phyloP scores from a whole-genome alignment of 2,797 vertebrate genomes.

The Neosilurus hyrtlii region DNA sequence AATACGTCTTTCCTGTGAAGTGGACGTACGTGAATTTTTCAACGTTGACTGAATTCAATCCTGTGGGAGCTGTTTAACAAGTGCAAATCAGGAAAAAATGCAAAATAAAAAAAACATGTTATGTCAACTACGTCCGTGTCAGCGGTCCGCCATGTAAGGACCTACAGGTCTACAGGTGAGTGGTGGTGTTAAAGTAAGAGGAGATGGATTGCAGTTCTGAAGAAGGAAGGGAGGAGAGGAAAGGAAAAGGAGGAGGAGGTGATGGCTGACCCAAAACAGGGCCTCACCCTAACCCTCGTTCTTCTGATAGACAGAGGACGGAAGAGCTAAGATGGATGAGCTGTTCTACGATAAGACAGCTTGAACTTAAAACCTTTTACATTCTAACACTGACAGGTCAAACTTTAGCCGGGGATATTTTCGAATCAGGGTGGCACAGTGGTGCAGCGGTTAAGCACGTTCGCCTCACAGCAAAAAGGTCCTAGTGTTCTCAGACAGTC shows the following conservation, averaged over 20 bases:
- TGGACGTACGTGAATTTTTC: neutral
- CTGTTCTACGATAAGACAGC: conserved; percentile 29
- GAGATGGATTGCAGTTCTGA: conserved; percentile 27
- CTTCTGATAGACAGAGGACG: conserved; percentile 21
- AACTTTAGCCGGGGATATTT: conserved; percentile 3
- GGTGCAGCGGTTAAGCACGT: too few relatives aligned
- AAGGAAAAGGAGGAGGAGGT: conserved; percentile 21
- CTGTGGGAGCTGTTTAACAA: neutral
- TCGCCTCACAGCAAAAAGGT: too few relatives aligned
- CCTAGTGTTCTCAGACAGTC: too few relatives aligned
- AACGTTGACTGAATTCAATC: conserved; percentile 1
- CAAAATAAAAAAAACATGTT: conserved; percentile 9
- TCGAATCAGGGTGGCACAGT: neutral
- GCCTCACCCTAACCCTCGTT: conserved; percentile 25
- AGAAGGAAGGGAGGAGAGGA: conserved; percentile 9
- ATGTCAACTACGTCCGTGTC: conserved; percentile 11
- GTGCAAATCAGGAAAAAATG: conserved; percentile 12
- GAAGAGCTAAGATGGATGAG: conserved; percentile 38
- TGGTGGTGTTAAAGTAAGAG: conserved; percentile 20
- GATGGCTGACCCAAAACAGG: conserved; percentile 45
- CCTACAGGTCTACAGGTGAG: conserved; percentile 28
- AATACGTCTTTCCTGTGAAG: conserved; percentile 2
- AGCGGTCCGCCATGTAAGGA: neutral
- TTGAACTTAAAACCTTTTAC: conserved; percentile 16
- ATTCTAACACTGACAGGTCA: conserved; percentile 19